Conservation (phyloP, 1,140 invertebrate species). For the Leptonema lineaticorne region DNA sequence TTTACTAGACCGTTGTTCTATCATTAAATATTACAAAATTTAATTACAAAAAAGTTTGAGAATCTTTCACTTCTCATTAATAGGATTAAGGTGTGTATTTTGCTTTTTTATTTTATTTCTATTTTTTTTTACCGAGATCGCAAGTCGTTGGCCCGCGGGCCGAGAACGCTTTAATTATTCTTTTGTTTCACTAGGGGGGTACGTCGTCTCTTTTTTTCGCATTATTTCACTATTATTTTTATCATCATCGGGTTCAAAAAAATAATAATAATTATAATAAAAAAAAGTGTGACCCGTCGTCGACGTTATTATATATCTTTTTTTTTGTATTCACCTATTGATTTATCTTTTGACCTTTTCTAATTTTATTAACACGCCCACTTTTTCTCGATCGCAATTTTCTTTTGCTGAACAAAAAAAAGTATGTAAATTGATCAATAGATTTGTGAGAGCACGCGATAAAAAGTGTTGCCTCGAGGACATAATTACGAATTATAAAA, state of each 20-base stretch:
- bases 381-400: background rate
- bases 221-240: no score
- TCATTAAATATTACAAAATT: no score
- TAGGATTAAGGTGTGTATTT: constrained; percentile 23
- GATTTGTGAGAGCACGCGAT: background rate
- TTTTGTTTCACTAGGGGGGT: constrained; percentile 18
- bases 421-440: constrained; percentile 10
- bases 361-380: constrained; percentile 22
- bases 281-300: constrained; percentile 23
- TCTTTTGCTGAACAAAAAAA: constrained; percentile 1
- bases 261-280: no score
- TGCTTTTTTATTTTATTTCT: no score
- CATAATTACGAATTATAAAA: constrained; percentile 4
- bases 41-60: background rate
- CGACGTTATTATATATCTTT: no score
- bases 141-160: constrained; percentile 2
- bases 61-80: constrained; percentile 3
- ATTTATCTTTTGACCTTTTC: constrained; percentile 31
- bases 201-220: background rate
- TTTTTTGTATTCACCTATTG: constrained; percentile 28
- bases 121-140: constrained; percentile 15
- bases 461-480: constrained; percentile 4
- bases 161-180: constrained; percentile 13
- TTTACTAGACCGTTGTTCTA: no score
- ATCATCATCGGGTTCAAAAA: no score